These are phyloP conservation scores for Chymomyza caudatula DNA, from an alignment of 2,888 invertebrate genomes.

Conservation along the genomic window DNA sequence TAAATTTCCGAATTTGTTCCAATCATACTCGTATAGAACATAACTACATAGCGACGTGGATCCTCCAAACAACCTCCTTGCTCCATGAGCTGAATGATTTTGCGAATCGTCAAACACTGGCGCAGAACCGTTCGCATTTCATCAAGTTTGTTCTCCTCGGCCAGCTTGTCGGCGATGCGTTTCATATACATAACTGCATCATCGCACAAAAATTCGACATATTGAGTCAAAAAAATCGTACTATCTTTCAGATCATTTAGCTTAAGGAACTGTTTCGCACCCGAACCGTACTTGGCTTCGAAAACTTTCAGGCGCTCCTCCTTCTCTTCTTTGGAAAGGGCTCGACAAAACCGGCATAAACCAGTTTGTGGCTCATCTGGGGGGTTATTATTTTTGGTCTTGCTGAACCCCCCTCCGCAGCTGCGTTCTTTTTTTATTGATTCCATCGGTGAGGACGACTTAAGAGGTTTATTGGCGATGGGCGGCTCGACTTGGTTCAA, in stretches of 20 bases:
- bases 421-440: no score
- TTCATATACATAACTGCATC: not conserved
- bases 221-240: not conserved
- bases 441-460: no score
- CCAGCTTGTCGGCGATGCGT: not conserved
- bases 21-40: not conserved
- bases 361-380: not conserved
- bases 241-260: not conserved
- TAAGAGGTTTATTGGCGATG: no score
- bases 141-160: not conserved
- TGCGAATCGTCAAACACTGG: not conserved
- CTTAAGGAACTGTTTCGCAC: not conserved
- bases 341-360: no score
- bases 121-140: not conserved
- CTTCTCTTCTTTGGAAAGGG: not conserved
- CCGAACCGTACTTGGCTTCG: not conserved
- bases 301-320: no score
- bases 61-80: not conserved
- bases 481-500: no score
- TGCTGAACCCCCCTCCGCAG: not conserved
- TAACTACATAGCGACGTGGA: not conserved
- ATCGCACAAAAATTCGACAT: not conserved
- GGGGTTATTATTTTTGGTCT: not conserved
- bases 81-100: not conserved
- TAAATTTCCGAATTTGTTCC: not conserved